Evolutionary conservation across 2,797 vertebrate genomes (phyloP).

Genomic region (Anas bernieri): DNA sequence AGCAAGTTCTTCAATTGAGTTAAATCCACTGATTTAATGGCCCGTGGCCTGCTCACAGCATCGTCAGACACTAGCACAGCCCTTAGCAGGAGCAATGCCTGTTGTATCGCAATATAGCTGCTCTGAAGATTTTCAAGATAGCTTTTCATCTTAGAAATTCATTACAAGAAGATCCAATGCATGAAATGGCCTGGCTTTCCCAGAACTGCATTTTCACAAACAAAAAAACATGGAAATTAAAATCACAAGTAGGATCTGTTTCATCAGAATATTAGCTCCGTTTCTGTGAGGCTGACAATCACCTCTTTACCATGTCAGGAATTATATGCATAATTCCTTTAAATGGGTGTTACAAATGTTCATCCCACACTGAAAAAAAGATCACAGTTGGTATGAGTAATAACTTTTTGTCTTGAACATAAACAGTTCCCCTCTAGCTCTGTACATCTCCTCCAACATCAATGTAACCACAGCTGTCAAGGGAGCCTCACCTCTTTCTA

Average conservation of each 20-base stretch:
- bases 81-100: background rate
- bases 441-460: constrained; percentile 58
- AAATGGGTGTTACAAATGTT: constrained; percentile 62
- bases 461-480: constrained; percentile 69
- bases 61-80: accelerated
- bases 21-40: background rate
- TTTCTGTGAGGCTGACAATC: constrained; percentile 48
- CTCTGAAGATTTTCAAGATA: background rate
- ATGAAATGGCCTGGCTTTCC: constrained; percentile 19
- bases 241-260: constrained; percentile 51
- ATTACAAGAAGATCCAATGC: background rate
- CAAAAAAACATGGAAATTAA: constrained; percentile 52
- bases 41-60: accelerated
- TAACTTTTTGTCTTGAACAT: constrained; percentile 54
- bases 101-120: background rate
- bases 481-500: constrained; percentile 63
- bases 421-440: constrained; percentile 58
- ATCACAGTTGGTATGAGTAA: constrained; percentile 65
- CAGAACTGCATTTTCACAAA: constrained; percentile 41
- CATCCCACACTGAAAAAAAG: constrained; percentile 63
- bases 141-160: background rate
- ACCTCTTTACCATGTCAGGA: constrained; percentile 55
- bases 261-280: constrained; percentile 28
- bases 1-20: background rate
- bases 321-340: constrained; percentile 29